Base-by-base conservation (phyloP, 2,113 vertebrate genomes). In the Dicerorhinus sumatrensis region DNA sequence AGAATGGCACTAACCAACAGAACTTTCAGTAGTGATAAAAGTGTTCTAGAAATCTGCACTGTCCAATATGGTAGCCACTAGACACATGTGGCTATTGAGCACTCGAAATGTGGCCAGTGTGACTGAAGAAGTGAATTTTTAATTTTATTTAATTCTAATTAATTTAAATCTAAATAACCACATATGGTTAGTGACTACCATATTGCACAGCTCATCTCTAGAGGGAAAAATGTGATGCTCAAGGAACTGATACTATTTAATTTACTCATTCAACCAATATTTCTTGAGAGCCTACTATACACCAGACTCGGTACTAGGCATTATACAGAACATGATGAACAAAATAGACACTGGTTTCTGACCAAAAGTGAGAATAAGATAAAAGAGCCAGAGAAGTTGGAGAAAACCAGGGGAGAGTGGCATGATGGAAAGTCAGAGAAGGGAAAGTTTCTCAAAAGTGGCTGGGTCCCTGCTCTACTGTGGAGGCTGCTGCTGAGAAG, bases 161-260 rank as follows among this genome's bases (percentile, higher is more conserved):
- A 87, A 94, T 88, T 93, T 89, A 83, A 63, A 91, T 69, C 70
- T 56, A 86, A 92, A 79, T 83, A 91, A 48, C 16, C 9, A 17
- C 33, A 60, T 62, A 82, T 79, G 51, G 12, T 31, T 82, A 92
- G 20, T 88, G 89, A 29, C 17, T 82, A 65, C 18, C 2, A 16
- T 54, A 84, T 48, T 62, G 20, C 14, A 91, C 18, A 86, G 16
- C 13, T 65, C 56, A 36, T 82, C 51, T 93, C 46, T 89, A 72
- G 13, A 73, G 36, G 13, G 62, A 72, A 96, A 77, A 60, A 42
- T 25, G 73, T 67, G 39, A 81, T 42, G 67, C 21, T 79, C 48
- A 65, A 36, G 56, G 54, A 88, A 69, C 63, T 56, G 18, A 94
- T 88, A 76, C 36, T 85, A 88, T 62, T 60, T 73, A 54, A 83